Base-by-base conservation (phyloP, 2,888 invertebrate genomes). In the Xestobium rufovillosum region DNA sequence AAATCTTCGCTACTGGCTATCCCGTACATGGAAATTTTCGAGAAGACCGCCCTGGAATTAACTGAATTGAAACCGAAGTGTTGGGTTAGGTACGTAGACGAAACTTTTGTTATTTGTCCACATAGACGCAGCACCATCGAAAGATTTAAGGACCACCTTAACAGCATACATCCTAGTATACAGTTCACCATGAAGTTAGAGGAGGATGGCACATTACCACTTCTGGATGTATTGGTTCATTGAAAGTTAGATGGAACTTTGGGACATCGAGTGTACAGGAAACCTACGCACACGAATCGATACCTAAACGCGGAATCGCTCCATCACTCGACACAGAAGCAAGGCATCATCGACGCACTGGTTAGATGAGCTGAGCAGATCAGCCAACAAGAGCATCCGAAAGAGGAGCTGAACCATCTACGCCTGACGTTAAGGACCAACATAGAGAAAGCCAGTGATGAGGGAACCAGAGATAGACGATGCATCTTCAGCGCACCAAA, bases 301-400 rank as follows among this genome's bases (percentile, higher is more conserved):
- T 19, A 19, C n/a, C 23, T 19, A 19, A 6, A 19, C 6, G 23
- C 23, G n/a, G 23, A 19, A n/a, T 19, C 23, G 23, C 6, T 8
- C 23, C 23, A 19, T 19, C 23, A 19, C n/a, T n/a, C 23, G 6
- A n/a, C 23, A 19, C 23, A 19, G 23, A 19, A 19, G 23, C 6
- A n/a, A 19, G 23, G 23, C 23, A 19, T 19, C n/a, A 19, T 19
- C n/a, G n/a, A n/a, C n/a, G n/a, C n/a, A n/a, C n/a, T n/a, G n/a
- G n/a, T n/a, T n/a, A n/a, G n/a, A n/a, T n/a, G n/a, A n/a, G n/a
- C n/a, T n/a, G n/a, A n/a, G n/a, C n/a, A n/a, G n/a, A n/a, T n/a
- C n/a, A n/a, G n/a, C n/a, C n/a, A n/a, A n/a, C n/a, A n/a, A n/a
- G n/a, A n/a, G n/a, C n/a, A n/a, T n/a, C n/a, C n/a, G n/a, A n/a